These are phyloP conservation scores for Globicephala melas DNA, from an alignment of 2,113 vertebrate genomes.

Conservation along the genomic window DNA sequence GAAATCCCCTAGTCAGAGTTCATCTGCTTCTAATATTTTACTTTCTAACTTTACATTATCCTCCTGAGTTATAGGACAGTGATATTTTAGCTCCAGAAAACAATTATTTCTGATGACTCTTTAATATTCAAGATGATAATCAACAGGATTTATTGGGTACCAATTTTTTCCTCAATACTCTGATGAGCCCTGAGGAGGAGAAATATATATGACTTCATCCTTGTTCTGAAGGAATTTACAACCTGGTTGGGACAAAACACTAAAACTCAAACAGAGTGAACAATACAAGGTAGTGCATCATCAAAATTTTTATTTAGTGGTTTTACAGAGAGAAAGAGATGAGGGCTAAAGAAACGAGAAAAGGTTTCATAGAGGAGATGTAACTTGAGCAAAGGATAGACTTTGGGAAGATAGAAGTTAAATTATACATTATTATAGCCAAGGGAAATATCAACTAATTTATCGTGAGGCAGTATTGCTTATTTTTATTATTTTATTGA, in stretches of 20 bases:
- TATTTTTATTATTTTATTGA: neutral
- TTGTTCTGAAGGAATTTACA: constrained; percentile 15
- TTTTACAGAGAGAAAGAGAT: neutral
- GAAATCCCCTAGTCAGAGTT: neutral
- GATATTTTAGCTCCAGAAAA: constrained; percentile 21
- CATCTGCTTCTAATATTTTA: neutral
- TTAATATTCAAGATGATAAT: constrained; percentile 38
- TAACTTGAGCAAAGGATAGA: neutral
- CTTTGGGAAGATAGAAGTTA: neutral
- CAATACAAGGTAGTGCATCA: neutral
- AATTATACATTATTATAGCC: neutral
- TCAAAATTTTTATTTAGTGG: neutral
- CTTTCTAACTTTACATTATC: neutral
- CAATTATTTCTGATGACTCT: constrained; percentile 35
- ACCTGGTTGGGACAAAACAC: neutral
- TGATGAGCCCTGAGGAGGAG: neutral
- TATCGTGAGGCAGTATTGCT: neutral
- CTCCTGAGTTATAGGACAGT: neutral
- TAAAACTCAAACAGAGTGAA: neutral
- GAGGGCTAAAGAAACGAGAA: neutral
- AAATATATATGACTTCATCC: neutral
- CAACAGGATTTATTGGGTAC: neutral
- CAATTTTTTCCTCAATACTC: neutral
- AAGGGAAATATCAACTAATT: neutral
- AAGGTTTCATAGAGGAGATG: neutral